Evolutionary conservation across 2,797 vertebrate species (phyloP).

Genomic region (Menidia menidia): DNA sequence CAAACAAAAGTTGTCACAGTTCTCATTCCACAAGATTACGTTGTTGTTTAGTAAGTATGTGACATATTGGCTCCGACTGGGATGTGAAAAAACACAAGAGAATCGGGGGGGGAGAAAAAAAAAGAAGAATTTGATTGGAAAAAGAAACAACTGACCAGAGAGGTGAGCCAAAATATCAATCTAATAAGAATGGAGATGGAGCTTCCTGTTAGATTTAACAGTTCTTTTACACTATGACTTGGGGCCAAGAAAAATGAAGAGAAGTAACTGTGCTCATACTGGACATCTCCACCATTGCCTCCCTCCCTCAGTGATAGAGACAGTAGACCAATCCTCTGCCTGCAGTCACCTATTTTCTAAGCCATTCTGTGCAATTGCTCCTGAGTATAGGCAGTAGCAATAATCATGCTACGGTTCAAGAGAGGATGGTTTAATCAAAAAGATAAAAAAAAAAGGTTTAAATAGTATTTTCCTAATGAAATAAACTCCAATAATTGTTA

Average conservation of each 20-base stretch:
- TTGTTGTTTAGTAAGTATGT: not conserved
- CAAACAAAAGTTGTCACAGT: not conserved
- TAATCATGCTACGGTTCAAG: not conserved
- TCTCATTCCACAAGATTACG: not conserved
- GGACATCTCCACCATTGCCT: not conserved
- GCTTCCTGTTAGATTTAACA: slow-evolving; percentile 2
- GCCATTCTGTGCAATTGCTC: too few relatives aligned
- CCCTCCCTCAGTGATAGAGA: not conserved
- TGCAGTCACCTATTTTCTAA: not conserved
- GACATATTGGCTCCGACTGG: not conserved
- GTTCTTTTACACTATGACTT: not conserved
- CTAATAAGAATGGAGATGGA: not conserved
- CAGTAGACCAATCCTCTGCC: not conserved
- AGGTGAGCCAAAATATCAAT: slow-evolving; percentile 12
- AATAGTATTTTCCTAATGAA: too few relatives aligned
- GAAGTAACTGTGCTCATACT: not conserved
- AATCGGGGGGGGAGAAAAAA: too few relatives aligned
- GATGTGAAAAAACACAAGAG: not conserved
- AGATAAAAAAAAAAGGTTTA: not conserved
- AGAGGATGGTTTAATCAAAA: not conserved
- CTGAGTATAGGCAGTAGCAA: too few relatives aligned
- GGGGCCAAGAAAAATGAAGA: not conserved
- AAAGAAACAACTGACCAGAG: not conserved
- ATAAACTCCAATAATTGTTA: too few relatives aligned
- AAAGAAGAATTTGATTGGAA: not conserved